Evolutionary conservation across 2,113 vertebrate species (phyloP), one percentile per base, ranked within the genome.

Genomic region (Stigmatopora nigra): DNA sequence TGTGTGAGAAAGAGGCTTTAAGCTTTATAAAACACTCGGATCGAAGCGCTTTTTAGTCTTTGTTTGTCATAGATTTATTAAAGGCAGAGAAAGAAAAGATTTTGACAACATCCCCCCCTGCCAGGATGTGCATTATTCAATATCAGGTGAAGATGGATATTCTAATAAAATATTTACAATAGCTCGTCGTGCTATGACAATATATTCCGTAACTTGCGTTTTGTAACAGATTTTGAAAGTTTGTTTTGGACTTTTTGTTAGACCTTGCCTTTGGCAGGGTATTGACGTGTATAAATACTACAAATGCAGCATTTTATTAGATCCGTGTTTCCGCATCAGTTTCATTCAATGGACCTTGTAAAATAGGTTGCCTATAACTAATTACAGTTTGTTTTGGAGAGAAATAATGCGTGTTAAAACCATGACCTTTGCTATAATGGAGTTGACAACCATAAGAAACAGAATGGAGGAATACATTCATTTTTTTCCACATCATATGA

Each of bases 141-240:
- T 91, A 91, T 92, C 89, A 89, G 85, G 84, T 93, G 90, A 91
- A 92, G 89, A 93, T 89, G 87, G 14, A 86, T 95, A 95, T 96
- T 97, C 97, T 97, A 94, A 94, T 97, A 95, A 98, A 95, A 93
- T 91, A 93, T 78, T 90, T 88, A 79, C 75, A 83, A 51, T 77
- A 61, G 44, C n/a, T 20, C n/a, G 3, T 7, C 7, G 12, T 45
- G 45, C 48, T 46, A 56, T 38, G n/a, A 36, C 7, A 17, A 59
- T 49, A 22, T 35, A 22, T 64, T 14, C 13, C 22, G 7, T 22
- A 56, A 56, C 25, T 35, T 58, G 63, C 2, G 38, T 17, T 59
- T 59, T 59, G 35, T 38, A 15, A 19, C 53, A 12, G 36, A 60
- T 12, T 12, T 17, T 41, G 17, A 31, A 13, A 11, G 6, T 55